phyloP scores from a whole-genome alignment of 1,140 invertebrate species.

The Drosophila lacertosa region DNA sequence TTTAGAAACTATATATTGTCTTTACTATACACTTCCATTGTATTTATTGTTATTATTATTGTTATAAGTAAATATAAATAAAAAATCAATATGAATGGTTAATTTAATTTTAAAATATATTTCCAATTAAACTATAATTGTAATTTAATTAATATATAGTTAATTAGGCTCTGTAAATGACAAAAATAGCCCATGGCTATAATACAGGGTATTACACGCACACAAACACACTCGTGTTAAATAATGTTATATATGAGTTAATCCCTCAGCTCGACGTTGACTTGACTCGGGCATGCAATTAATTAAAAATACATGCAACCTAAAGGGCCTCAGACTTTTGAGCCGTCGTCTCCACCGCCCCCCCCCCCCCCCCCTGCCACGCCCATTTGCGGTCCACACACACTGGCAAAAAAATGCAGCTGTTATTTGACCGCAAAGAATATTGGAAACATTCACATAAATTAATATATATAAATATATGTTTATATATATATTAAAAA shows the following conservation, averaged over 20 bases:
- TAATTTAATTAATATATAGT: conserved; percentile 30
- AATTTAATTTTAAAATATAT: conserved; percentile 6
- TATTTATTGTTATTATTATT: too few relatives aligned
- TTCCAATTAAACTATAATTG: conserved; percentile 17
- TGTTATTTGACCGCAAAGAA: conserved; percentile 72
- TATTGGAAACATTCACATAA: conserved; percentile 13
- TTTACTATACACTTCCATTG: too few relatives aligned
- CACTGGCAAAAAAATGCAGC: conserved; percentile 40
- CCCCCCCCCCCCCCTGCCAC: not conserved
- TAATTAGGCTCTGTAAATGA: conserved; percentile 15
- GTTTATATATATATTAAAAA: not conserved
- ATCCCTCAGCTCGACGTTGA: conserved; percentile 25
- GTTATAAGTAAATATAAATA: too few relatives aligned
- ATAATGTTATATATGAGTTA: conserved; percentile 4
- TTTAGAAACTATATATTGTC: too few relatives aligned
- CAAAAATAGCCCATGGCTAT: conserved; percentile 4
- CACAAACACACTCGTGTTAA: not conserved
- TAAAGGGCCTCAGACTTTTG: conserved; percentile 64
- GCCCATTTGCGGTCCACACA: too few relatives aligned
- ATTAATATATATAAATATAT: conserved; percentile 23
- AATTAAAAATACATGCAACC: conserved; percentile 81
- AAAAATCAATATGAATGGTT: too few relatives aligned
- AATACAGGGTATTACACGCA: conserved; percentile 22
- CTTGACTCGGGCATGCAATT: conserved; percentile 63
- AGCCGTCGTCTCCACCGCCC: not conserved